Evolutionary conservation across 2,113 vertebrate genomes (phyloP).

Genomic region (Cepphus grylle): DNA sequence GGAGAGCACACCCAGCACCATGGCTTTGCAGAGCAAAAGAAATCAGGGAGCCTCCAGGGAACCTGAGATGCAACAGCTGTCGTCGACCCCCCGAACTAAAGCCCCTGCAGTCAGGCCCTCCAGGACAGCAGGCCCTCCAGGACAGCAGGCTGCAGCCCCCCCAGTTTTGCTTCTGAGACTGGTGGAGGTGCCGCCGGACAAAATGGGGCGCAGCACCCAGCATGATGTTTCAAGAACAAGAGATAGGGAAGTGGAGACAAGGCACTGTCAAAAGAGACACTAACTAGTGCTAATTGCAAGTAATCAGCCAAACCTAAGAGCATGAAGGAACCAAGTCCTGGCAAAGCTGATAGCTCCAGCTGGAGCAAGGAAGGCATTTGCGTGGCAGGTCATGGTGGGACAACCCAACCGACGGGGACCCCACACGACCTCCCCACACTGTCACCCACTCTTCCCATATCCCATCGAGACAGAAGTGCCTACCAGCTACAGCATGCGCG

Average conservation of each 20-base stretch:
- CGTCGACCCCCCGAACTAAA: neutral
- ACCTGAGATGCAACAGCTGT: neutral
- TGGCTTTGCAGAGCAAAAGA: neutral
- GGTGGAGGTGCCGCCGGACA: neutral
- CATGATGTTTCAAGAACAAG: neutral
- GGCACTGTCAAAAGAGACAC: constrained; percentile 21
- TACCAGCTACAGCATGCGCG: rapidly evolving
- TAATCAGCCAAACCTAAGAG: neutral
- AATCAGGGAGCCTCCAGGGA: neutral
- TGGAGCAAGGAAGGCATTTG: neutral
- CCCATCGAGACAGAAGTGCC: neutral
- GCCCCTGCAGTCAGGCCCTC: rapidly evolving
- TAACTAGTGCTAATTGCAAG: constrained; percentile 43
- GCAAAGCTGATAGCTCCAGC: neutral
- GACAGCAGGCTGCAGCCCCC: neutral
- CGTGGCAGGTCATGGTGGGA: neutral
- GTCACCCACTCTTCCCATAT: neutral
- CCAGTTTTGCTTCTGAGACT: neutral
- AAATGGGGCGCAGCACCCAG: neutral
- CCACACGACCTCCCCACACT: neutral
- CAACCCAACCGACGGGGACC: neutral
- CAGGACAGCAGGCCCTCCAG: neutral
- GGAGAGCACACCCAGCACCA: neutral
- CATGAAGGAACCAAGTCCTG: neutral
- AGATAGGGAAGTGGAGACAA: neutral